Evolutionary conservation across 2,888 invertebrate species (phyloP).

Genomic region (Plebejus anna): DNA sequence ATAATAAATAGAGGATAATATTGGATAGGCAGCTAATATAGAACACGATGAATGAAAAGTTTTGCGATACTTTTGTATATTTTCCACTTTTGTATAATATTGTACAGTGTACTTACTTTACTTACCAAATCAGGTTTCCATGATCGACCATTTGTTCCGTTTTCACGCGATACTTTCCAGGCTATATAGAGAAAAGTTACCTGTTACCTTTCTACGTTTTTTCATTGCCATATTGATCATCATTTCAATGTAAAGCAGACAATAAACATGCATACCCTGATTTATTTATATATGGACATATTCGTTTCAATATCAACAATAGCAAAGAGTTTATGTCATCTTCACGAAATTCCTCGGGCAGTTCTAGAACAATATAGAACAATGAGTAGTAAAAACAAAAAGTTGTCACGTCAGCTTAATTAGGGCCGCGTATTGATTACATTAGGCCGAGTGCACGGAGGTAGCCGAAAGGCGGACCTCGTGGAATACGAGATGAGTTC

Average conservation of each 20-base stretch:
- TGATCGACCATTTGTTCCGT: not conserved
- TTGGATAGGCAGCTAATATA: too few species aligned
- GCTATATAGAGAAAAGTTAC: not conserved
- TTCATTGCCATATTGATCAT: not conserved
- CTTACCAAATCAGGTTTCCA: not conserved
- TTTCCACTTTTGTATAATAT: too few species aligned
- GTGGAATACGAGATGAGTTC: conserved; percentile 25
- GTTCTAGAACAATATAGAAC: conserved; percentile 11
- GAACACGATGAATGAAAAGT: not conserved
- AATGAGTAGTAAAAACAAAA: conserved; percentile 28
- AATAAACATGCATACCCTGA: not conserved
- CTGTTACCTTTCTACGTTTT: not conserved
- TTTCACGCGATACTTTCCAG: not conserved
- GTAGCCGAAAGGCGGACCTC: conserved; percentile 26
- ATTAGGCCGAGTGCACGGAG: conserved; percentile 20
- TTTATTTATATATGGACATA: not conserved
- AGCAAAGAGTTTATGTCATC: not conserved
- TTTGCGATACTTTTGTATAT: not conserved
- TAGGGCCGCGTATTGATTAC: conserved; percentile 26
- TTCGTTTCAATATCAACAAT: conserved; percentile 1
- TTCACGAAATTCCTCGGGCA: not conserved
- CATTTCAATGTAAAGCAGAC: not conserved
- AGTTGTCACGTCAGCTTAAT: conserved; percentile 27
- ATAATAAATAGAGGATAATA: too few species aligned
- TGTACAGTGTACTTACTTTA: not conserved